phyloP scores from a whole-genome alignment of 2,888 invertebrate genomes.

The Mesochorus sp. region DNA sequence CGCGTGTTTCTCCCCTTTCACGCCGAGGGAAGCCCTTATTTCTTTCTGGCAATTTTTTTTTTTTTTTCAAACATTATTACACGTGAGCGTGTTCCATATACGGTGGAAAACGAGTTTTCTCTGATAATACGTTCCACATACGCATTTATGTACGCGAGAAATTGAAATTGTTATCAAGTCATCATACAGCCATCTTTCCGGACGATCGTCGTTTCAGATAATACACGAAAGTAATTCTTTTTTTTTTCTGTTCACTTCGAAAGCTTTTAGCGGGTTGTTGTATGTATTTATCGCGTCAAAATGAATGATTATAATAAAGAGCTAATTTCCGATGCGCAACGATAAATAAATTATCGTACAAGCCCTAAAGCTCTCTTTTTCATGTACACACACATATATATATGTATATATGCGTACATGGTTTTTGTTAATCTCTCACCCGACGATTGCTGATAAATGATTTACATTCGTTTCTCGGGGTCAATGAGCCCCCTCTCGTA shows the following conservation, averaged over 20 bases:
- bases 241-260: slow-evolving; percentile 7
- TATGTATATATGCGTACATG: not conserved
- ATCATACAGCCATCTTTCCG: not conserved
- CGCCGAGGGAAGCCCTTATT: slow-evolving; percentile 49
- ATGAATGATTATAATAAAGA: not conserved
- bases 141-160: not conserved
- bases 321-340: not conserved
- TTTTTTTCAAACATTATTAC: slow-evolving; percentile 21
- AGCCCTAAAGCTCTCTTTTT: not conserved
- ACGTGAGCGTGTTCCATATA: slow-evolving; percentile 11
- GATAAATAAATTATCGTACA: slow-evolving; percentile 22
- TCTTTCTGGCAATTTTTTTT: slow-evolving; percentile 40
- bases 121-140: slow-evolving; percentile 15
- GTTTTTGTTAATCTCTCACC: slow-evolving; percentile 2
- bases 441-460: slow-evolving; percentile 28
- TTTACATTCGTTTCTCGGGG: slow-evolving; percentile 27
- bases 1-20: slow-evolving; percentile 4
- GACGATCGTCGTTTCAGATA: slow-evolving; percentile 32
- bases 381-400: slow-evolving; percentile 4
- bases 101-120: slow-evolving; percentile 30
- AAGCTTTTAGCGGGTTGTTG: slow-evolving; percentile 1
- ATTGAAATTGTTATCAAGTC: slow-evolving; percentile 52
- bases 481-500: slow-evolving; percentile 19
- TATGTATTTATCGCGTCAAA: not conserved
- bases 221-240: not conserved